phyloP scores from a whole-genome alignment of 2,888 invertebrate species.

The Drosophila dives region DNA sequence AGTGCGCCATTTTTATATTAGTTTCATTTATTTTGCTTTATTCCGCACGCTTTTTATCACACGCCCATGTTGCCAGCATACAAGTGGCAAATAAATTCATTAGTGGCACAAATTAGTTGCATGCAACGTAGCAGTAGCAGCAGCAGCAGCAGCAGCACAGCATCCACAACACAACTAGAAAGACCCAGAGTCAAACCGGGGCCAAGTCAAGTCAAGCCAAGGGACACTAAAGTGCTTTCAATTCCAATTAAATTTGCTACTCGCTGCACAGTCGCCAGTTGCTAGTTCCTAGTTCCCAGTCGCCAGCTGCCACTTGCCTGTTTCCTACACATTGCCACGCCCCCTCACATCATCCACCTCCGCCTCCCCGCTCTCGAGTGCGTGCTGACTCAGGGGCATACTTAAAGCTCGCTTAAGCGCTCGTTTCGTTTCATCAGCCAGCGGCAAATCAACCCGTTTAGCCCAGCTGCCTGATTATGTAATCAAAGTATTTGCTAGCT shows the following conservation, averaged over 20 bases:
- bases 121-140: conserved; percentile 66
- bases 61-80: conserved; percentile 76
- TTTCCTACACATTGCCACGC: conserved; percentile 36
- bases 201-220: conserved; percentile 47
- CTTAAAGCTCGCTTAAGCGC: conserved; percentile 77
- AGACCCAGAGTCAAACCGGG: conserved; percentile 18
- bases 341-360: neutral
- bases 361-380: conserved; percentile 27
- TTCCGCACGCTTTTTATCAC: conserved; percentile 62
- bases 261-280: conserved; percentile 46
- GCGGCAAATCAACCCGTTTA: conserved; percentile 40
- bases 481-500: conserved; percentile 81
- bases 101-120: conserved; percentile 80
- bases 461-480: conserved; percentile 69
- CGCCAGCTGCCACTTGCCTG: conserved; percentile 19
- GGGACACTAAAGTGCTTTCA: conserved; percentile 81
- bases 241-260: conserved; percentile 79
- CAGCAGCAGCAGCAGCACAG: conserved; percentile 23
- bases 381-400: conserved; percentile 81
- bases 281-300: conserved; percentile 24
- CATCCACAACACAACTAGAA: conserved; percentile 8
- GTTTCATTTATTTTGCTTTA: conserved; percentile 76
- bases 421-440: conserved; percentile 61
- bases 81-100: conserved; percentile 81
- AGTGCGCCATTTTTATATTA: conserved; percentile 61